Conservation (phyloP, 2,113 vertebrate genomes). For the human (Homo sapiens) region DNA sequence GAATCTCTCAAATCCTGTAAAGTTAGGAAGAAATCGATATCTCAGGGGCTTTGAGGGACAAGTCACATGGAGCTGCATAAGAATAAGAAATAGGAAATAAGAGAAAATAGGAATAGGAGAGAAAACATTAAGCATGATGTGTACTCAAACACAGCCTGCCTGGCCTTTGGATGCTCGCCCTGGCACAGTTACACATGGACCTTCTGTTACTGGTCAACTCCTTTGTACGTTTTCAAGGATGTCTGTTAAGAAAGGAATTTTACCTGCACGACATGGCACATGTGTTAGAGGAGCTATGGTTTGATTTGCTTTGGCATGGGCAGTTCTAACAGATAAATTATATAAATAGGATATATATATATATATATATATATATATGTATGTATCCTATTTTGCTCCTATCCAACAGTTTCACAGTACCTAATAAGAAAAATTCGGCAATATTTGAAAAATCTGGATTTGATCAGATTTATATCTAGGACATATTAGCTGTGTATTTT, state of each 20-base stretch:
- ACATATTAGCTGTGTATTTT: not conserved
- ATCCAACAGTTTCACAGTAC: not conserved
- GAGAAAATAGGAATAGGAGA: not conserved
- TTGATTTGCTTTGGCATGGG: not conserved
- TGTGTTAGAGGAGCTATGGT: accelerated
- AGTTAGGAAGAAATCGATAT: not conserved
- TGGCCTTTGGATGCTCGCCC: accelerated
- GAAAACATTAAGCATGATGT: not conserved
- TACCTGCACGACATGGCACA: not conserved
- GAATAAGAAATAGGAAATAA: not conserved
- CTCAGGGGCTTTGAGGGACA: not conserved
- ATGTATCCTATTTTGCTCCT: not conserved
- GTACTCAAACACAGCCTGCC: not conserved
- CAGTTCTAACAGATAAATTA: not conserved
- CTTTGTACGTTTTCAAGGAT: not conserved
- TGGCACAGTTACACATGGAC: accelerated
- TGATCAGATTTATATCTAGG: not conserved
- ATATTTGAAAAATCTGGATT: not conserved
- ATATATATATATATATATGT: not conserved
- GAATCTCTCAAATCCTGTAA: not conserved
- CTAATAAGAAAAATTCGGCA: not conserved
- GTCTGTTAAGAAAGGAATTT: not conserved
- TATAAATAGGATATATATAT: too few species aligned
- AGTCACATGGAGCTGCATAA: accelerated
- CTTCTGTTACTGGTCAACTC: not conserved